These are phyloP conservation scores for Zootoca vivipara DNA, from an alignment of 2,113 vertebrate species.

Conservation along the genomic window DNA sequence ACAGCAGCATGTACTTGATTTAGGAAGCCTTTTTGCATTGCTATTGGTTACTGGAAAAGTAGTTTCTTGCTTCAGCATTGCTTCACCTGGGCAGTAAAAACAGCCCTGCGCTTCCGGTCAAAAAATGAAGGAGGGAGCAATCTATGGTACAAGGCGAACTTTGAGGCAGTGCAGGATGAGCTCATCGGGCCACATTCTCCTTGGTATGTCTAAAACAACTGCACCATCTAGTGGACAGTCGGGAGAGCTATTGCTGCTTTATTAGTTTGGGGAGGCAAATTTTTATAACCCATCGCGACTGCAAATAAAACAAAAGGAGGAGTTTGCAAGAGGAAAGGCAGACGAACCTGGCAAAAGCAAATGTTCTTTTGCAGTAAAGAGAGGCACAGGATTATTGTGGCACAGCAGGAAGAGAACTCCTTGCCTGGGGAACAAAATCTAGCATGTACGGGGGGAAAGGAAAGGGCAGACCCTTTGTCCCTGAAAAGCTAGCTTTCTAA, in stretches of 20 bases:
- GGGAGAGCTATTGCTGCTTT: not conserved
- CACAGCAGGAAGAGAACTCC: not conserved
- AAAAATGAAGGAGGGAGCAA: not conserved
- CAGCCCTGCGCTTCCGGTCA: not conserved
- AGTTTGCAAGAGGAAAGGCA: not conserved
- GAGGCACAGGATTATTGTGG: not conserved
- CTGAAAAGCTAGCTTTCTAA: not conserved
- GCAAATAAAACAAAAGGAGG: too few species aligned
- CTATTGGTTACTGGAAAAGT: too few species aligned
- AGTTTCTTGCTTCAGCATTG: too few species aligned
- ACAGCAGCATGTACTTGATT: too few species aligned
- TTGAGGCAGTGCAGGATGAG: too few species aligned
- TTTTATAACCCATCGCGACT: not conserved
- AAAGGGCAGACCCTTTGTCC: not conserved
- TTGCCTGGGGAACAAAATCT: not conserved
- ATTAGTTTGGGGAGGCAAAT: not conserved
- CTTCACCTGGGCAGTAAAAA: not conserved
- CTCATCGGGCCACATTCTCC: not conserved
- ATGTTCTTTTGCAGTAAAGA: not conserved
- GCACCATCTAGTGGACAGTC: conserved; percentile 13
- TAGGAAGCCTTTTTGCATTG: too few species aligned
- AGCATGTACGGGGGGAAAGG: not conserved
- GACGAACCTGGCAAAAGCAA: not conserved
- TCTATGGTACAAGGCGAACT: too few species aligned
- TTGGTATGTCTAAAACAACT: conserved; percentile 1